Percentiles rank a stretch among this genome's conserved stretches.
Conservation (phyloP, 2,113 vertebrate species). For the Chiloscyllium plagiosum region DNA sequence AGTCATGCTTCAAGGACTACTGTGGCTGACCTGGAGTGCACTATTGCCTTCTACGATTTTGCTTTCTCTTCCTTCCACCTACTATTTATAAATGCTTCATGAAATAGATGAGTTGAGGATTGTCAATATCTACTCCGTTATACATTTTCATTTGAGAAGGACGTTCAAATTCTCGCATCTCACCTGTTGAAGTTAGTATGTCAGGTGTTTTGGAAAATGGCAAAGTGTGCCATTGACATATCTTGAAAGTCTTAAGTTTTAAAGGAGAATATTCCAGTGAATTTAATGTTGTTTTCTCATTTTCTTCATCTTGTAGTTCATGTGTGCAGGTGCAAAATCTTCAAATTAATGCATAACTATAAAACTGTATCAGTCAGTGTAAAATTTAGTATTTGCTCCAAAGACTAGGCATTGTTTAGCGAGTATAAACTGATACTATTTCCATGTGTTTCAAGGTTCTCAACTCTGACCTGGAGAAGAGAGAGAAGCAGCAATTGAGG, state of each 20-base stretch:
- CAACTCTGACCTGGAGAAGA: slow-evolving; percentile 65
- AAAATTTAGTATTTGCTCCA: neutral
- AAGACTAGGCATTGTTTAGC: too few relatives aligned
- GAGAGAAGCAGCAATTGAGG: slow-evolving; percentile 72
- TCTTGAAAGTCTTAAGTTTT: neutral
- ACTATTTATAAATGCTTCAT: neutral
- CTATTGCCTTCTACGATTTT: neutral
- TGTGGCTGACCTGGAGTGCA: neutral
- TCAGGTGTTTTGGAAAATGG: neutral
- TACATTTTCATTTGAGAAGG: neutral
- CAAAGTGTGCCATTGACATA: neutral
- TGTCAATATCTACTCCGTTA: neutral
- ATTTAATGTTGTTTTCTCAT: neutral
- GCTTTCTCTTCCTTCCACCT: neutral
- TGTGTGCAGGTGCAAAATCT: neutral
- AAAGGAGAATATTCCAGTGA: neutral
- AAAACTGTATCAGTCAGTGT: neutral
- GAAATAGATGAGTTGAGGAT: neutral
- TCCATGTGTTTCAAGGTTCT: slow-evolving; percentile 53
- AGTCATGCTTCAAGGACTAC: neutral
- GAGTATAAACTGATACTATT: neutral
- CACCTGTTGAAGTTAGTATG: neutral
- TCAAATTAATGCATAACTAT: neutral
- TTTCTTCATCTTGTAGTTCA: neutral
- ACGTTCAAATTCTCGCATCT: neutral